Evolutionary conservation across 2,888 invertebrate species (phyloP).

Genomic region (Sphaeridia pumilis): DNA sequence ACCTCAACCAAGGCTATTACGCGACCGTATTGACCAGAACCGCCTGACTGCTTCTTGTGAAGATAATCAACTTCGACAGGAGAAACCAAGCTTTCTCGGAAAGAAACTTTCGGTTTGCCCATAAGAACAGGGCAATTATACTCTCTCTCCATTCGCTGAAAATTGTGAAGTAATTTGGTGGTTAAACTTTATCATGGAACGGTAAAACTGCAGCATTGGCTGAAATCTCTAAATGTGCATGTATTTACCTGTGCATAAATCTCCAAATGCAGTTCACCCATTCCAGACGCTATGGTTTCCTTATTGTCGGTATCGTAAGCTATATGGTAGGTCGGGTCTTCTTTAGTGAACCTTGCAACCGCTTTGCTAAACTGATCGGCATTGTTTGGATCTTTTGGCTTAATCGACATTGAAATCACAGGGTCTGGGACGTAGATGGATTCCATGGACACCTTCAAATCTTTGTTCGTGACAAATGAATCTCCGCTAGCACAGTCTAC

Average conservation of each 20-base stretch:
- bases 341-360: constrained; percentile 86
- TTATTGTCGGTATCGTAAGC: constrained; percentile 81
- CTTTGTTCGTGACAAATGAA: constrained; percentile 73
- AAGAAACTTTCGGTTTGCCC: constrained; percentile 95
- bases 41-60: constrained; percentile 96
- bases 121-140: constrained; percentile 81
- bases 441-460: constrained; percentile 73
- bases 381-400: constrained; percentile 67
- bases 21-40: constrained; percentile 87
- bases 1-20: constrained; percentile 72
- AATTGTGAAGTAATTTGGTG: no score
- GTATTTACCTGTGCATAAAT: constrained; percentile 89
- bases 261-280: constrained; percentile 98
- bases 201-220: not conserved
- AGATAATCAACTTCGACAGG: constrained; percentile 81
- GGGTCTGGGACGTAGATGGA: constrained; percentile 94
- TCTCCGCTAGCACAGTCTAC: constrained; percentile 98
- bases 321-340: constrained; percentile 93
- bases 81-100: constrained; percentile 69
- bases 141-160: constrained; percentile 88
- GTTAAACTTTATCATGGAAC: not conserved
- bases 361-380: constrained; percentile 92
- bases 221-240: no score
- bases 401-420: constrained; percentile 95
- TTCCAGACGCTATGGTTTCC: constrained; percentile 92